Base-by-base conservation (phyloP, 2,888 invertebrate genomes). In the Parnassius orleans region DNA sequence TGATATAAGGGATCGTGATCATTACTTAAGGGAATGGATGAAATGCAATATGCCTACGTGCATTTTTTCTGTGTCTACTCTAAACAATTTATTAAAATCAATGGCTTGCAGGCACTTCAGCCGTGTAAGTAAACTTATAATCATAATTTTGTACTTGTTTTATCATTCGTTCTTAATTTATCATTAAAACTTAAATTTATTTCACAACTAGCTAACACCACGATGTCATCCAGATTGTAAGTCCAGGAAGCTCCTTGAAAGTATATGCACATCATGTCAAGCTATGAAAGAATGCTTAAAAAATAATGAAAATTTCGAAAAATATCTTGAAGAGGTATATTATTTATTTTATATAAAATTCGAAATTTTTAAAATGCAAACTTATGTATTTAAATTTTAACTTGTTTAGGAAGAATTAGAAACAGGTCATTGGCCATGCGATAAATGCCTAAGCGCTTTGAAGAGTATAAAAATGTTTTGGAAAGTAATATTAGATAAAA, bases 401-500 rank as follows among this genome's bases (percentile, higher is more conserved):
- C 14, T 12, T 14, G 2, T 46, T 14, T 64, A 87, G 90, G 90
- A 91, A 71, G 88, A 90, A 60, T 75, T 89, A 53, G 86, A 90
- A 77, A 87, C 90, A 2, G 80, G 81, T 48, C 78, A 86, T 66
- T 90, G 90, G 90, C 91, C 91, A 0, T 90, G 89, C 66, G 88
- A 90, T 63, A 76, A 75, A 72, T 90, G 89, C 61, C 73, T 90
- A 57, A 86, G 84, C 46, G 84, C 86, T 42, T 70, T 91, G n/a
- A 90, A 87, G 76, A 83, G 79, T 58, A 79, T 91, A 50, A 90
- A 87, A 74, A 81, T 90, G 81, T 84, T 90, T 72, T 91, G 90
- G 90, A 87, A 80, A 74, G 77, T 90, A 24, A 80, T 91, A 9
- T 57, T 83, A 14, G 85, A 88, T 58, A 90, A 83, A 77, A 71